These are phyloP conservation scores for Brachypodius melanocephalos DNA, from an alignment of 2,113 vertebrate species.

Conservation along the genomic window DNA sequence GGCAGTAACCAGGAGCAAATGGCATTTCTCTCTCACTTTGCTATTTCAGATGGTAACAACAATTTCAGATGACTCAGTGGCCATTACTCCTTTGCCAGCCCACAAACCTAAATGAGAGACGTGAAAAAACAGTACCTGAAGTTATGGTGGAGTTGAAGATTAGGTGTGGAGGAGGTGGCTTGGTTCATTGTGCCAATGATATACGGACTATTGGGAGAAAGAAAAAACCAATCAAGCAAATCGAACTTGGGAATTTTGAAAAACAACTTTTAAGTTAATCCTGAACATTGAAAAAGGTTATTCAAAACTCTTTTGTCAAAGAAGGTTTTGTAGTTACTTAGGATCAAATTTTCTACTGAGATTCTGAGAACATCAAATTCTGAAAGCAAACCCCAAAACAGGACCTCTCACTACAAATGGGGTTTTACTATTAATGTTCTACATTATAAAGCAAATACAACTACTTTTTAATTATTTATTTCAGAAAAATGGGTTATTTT, in stretches of 20 bases:
- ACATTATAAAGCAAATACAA: neutral
- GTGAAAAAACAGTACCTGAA: conserved; percentile 83
- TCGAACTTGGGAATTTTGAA: neutral
- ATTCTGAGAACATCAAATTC: neutral
- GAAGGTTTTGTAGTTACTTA: neutral
- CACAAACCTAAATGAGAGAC: neutral
- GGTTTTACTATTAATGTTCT: neutral
- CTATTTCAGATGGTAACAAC: conserved; percentile 1
- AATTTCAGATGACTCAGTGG: conserved; percentile 20
- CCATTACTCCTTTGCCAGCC: neutral
- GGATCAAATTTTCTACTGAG: neutral
- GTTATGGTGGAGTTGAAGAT: conserved; percentile 97
- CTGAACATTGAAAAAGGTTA: neutral
- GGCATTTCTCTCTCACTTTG: neutral
- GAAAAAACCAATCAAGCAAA: neutral
- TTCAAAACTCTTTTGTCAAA: neutral
- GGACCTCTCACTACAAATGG: neutral
- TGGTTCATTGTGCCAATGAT: conserved; percentile 99
- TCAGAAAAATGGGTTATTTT: neutral
- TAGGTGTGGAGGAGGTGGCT: conserved; percentile 94
- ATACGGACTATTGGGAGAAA: conserved; percentile 78
- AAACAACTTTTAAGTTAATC: neutral
- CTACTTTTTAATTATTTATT: neutral
- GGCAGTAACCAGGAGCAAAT: neutral
- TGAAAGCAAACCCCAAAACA: neutral